Conservation (phyloP, 2,797 vertebrate species). For the Danio aesculapii region DNA sequence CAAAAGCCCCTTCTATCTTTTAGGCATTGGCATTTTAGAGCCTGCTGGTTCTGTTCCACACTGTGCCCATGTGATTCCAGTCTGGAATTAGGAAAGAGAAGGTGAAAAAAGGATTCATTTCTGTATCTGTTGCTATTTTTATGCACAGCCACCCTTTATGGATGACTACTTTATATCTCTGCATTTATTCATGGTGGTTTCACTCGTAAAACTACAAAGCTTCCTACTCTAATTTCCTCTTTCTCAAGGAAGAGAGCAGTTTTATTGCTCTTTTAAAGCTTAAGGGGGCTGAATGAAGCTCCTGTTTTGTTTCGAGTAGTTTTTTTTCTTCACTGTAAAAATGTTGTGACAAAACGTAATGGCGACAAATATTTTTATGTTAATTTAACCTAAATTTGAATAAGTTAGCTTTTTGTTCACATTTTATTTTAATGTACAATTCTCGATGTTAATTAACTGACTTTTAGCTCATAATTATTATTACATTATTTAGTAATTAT, state of each 20-base stretch:
- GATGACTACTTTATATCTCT: constrained; percentile 8
- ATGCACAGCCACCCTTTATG: constrained; percentile 10
- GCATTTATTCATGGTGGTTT: constrained; percentile 3
- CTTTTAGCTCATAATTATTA: no score
- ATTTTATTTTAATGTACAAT: no score
- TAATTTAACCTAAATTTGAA: no score
- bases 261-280: neutral
- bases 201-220: constrained; percentile 22
- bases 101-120: constrained; percentile 38
- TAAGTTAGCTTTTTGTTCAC: no score
- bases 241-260: neutral
- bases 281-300: neutral
- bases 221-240: neutral
- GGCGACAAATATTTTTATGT: no score
- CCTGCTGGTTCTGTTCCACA: constrained; percentile 38
- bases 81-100: constrained; percentile 51
- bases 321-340: neutral
- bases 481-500: no score
- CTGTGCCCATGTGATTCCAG: constrained; percentile 18
- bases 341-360: no score
- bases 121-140: constrained; percentile 48
- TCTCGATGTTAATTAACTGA: no score
- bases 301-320: neutral
- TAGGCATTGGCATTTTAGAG: constrained; percentile 59
- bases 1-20: constrained; percentile 52